Percentiles rank a stretch among this genome's conserved stretches.
These are phyloP conservation scores for Lycocerus yunnanus DNA, from an alignment of 2,888 invertebrate species.

Conservation along the genomic window DNA sequence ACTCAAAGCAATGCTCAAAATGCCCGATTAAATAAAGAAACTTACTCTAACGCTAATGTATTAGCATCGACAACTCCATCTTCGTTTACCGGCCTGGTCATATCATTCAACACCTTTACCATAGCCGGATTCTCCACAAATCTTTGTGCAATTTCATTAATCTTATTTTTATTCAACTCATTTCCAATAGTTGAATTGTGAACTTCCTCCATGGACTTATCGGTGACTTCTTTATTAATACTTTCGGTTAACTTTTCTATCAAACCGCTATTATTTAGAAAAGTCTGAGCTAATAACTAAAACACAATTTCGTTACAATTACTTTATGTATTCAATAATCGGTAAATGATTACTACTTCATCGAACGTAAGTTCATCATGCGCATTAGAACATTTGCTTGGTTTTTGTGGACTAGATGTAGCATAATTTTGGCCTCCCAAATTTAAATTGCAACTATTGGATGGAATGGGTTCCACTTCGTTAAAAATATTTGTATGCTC, in stretches of 20 bases:
- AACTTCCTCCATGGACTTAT: constrained; percentile 7
- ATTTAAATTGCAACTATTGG: constrained; percentile 37
- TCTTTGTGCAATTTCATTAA: constrained; percentile 58
- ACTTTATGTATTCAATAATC: background rate
- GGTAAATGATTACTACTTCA: background rate
- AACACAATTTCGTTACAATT: constrained; percentile 12
- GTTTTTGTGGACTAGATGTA: background rate
- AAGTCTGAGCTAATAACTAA: constrained; percentile 55
- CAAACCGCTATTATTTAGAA: constrained; percentile 58
- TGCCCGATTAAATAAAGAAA: background rate
- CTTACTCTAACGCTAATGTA: background rate
- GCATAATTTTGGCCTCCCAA: constrained; percentile 3
- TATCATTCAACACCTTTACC: constrained; percentile 56
- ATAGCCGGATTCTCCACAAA: constrained; percentile 60
- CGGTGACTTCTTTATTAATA: constrained; percentile 52
- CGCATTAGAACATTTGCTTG: background rate
- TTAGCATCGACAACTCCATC: background rate
- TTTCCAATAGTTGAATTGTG: constrained; percentile 8
- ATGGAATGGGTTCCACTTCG: constrained; percentile 35
- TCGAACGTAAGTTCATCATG: background rate
- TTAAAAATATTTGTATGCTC: background rate
- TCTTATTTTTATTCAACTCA: constrained; percentile 55
- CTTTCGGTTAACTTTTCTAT: constrained; percentile 61
- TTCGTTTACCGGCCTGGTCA: constrained; percentile 41
- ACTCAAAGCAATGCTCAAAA: too few relatives aligned